These are phyloP conservation scores for Hemaris fuciformis DNA, from an alignment of 2,888 invertebrate genomes.

Conservation along the genomic window DNA sequence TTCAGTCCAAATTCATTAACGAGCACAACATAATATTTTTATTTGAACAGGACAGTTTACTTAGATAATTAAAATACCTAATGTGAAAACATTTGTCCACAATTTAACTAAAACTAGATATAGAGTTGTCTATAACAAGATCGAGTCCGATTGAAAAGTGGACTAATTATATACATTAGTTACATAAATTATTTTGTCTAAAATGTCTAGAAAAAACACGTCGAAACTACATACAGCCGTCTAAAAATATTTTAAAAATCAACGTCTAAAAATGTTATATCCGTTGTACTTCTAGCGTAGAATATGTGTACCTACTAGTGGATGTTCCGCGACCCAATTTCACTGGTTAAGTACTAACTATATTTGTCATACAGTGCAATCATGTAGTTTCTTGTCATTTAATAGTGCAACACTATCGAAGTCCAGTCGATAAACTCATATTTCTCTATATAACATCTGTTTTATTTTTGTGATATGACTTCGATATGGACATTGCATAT, in stretches of 20 bases:
- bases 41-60: too few species aligned
- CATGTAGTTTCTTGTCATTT: not conserved
- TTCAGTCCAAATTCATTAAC: too few species aligned
- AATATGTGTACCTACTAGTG: too few species aligned
- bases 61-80: too few species aligned
- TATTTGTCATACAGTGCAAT: not conserved
- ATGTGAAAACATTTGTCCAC: not conserved
- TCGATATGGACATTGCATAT: not conserved
- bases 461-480: not conserved
- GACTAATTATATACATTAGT: constrained; percentile 17
- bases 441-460: not conserved
- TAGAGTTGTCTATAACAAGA: not conserved
- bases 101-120: not conserved
- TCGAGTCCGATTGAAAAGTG: constrained; percentile 12
- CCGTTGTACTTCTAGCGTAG: constrained; percentile 26
- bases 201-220: constrained; percentile 54
- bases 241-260: constrained; percentile 62
- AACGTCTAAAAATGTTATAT: constrained; percentile 33
- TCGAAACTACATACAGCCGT: constrained; percentile 63
- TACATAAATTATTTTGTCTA: constrained; percentile 45
- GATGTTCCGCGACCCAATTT: constrained; percentile 24
- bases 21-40: too few species aligned
- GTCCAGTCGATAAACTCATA: not conserved
- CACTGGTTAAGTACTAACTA: constrained; percentile 29
- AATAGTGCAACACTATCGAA: not conserved